Percentiles rank a stretch among this genome's conserved stretches.
Conservation (phyloP, 2,797 vertebrate species). For the Melopsittacus undulatus region DNA sequence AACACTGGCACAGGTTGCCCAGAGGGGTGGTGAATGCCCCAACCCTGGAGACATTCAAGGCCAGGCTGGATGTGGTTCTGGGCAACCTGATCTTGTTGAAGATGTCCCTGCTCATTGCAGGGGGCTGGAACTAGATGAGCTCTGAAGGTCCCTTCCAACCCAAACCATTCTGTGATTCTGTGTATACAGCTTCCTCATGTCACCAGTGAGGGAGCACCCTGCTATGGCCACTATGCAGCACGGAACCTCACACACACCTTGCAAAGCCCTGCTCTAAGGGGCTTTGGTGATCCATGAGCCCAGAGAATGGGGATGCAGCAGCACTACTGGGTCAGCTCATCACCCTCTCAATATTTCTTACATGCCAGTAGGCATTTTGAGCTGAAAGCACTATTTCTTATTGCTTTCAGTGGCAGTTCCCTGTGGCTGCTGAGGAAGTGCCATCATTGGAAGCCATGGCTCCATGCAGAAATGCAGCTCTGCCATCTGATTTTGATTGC, state of each 20-base stretch:
- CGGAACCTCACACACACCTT: accelerated
- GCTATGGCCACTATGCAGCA: neutral
- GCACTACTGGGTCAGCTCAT: accelerated
- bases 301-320: neutral
- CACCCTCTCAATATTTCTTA: neutral
- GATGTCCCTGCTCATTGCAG: neutral
- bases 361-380: neutral
- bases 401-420: neutral
- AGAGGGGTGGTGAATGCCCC: neutral
- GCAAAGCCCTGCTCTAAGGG: neutral
- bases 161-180: neutral
- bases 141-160: neutral
- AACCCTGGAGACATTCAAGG: neutral
- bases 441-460: neutral
- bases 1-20: neutral
- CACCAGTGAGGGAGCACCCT: accelerated
- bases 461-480: neutral
- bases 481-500: neutral
- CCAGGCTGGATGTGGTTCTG: neutral
- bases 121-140: neutral
- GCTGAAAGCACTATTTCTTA: neutral
- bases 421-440: neutral
- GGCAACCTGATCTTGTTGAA: neutral
- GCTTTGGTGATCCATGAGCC: too few relatives aligned
- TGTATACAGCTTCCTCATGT: neutral